Conservation (phyloP, 2,113 vertebrate genomes). For the Meleagris gallopavo region DNA sequence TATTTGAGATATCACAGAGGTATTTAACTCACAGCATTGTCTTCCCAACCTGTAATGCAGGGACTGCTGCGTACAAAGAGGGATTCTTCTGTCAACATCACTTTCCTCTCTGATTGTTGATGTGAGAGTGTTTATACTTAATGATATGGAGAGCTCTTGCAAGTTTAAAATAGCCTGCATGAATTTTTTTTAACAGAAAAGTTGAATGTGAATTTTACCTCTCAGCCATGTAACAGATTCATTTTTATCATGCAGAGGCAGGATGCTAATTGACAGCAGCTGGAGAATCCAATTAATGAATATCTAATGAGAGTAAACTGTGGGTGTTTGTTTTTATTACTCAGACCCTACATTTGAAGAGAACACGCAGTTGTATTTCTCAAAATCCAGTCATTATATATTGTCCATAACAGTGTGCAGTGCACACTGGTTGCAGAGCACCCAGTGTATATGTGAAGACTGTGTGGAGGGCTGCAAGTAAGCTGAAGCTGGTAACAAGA, state of each 20-base stretch:
- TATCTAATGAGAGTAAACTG: slow-evolving; percentile 40
- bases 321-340: slow-evolving; percentile 45
- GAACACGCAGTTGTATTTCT: neutral
- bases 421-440: neutral
- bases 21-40: neutral
- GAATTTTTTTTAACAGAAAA: slow-evolving; percentile 24
- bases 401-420: neutral
- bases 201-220: slow-evolving; percentile 41
- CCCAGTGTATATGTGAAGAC: neutral
- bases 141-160: neutral
- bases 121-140: neutral
- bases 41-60: neutral
- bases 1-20: neutral
- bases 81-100: neutral
- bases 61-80: neutral
- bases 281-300: slow-evolving; percentile 58
- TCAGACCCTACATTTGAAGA: slow-evolving; percentile 17
- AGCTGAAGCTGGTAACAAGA: neutral
- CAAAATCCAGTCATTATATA: neutral
- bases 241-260: slow-evolving; percentile 40
- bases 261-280: slow-evolving; percentile 43
- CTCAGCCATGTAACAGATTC: slow-evolving; percentile 24
- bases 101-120: neutral
- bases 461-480: neutral
- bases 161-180: neutral